Base-by-base conservation (phyloP, 2,113 vertebrate species). In the Dasyprocta punctata region DNA sequence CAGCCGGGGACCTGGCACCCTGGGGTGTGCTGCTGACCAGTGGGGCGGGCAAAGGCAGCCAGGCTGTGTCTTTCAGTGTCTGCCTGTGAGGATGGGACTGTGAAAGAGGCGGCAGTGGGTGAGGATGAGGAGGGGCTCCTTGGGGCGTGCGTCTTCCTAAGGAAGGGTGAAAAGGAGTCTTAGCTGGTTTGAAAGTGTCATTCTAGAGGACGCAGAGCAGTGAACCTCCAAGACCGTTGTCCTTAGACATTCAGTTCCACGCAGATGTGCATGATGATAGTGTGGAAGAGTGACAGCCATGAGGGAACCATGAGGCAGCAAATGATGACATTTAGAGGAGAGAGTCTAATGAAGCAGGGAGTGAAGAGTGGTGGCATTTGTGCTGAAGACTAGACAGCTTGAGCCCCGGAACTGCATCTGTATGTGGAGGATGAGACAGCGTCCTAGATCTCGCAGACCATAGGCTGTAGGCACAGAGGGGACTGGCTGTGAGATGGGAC, bases 1-100 rank as follows among this genome's bases (percentile, higher is more conserved):
- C 6, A 5, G 5, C 22, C 13, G 12, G 9, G 30, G 61, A 20
- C 19, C 60, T n/a, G 28, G 60, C 60, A 61, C 26, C 24, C 7
- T n/a, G 19, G 3, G 17, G 11, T 16, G 54, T 30, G 22, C 3
- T 22, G 1, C 61, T 16, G 30, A 41, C 36, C 49, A 38, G 63
- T 26, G 24, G 54, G 3, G 1, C 0, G 58, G 10, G n/a, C 33
- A 3, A 0, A 16, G 7, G 41, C 58, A 38, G 19, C 36, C n/a
- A 54, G 61, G 2, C 12, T 20, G 47, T 19, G 33, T 88, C 5
- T 7, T 44, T 30, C 38, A 16, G 1, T 19, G 54, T 33, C 6
- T 13, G 9, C 12, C n/a, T 41, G 13, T 9, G 7, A 63, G 52
- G 52, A 9, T 38, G 13, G 7, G 14, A 38, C 14, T 61, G 28